Percentiles rank a stretch among this genome's conserved stretches.
phyloP scores from a whole-genome alignment of 2,113 vertebrate genomes.

The Macheiramphus alcinus region DNA sequence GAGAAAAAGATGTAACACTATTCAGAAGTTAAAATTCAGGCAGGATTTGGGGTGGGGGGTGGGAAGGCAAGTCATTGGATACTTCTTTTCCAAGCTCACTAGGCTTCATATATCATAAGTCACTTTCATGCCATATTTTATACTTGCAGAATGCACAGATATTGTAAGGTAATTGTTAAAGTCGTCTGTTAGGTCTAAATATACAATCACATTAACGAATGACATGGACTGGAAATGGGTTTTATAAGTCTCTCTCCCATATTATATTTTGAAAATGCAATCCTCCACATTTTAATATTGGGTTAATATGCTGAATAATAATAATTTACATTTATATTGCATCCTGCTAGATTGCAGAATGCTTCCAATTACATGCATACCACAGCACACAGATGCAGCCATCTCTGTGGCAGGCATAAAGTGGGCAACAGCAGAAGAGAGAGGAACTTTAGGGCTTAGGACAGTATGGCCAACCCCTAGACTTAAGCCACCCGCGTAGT shows the following conservation, averaged over 20 bases:
- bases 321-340: constrained; percentile 20
- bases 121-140: neutral
- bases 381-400: neutral
- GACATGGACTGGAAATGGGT: neutral
- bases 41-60: neutral
- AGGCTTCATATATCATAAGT: neutral
- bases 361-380: neutral
- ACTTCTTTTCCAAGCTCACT: neutral
- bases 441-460: neutral
- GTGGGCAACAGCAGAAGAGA: neutral
- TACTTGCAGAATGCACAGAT: neutral
- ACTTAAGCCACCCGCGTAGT: neutral
- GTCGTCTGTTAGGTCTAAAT: neutral
- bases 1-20: neutral
- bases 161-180: neutral
- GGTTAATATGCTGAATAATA: neutral
- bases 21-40: neutral
- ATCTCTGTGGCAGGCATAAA: neutral
- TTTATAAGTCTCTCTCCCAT: neutral
- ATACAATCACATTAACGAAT: neutral
- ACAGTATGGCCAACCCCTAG: neutral
- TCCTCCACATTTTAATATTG: neutral
- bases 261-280: neutral
- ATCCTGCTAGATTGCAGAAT: neutral
- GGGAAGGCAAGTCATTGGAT: neutral